Percentiles rank a stretch among this genome's conserved stretches.
phyloP scores from a whole-genome alignment of 2,113 vertebrate genomes.

The Ageneiosus marmoratus region DNA sequence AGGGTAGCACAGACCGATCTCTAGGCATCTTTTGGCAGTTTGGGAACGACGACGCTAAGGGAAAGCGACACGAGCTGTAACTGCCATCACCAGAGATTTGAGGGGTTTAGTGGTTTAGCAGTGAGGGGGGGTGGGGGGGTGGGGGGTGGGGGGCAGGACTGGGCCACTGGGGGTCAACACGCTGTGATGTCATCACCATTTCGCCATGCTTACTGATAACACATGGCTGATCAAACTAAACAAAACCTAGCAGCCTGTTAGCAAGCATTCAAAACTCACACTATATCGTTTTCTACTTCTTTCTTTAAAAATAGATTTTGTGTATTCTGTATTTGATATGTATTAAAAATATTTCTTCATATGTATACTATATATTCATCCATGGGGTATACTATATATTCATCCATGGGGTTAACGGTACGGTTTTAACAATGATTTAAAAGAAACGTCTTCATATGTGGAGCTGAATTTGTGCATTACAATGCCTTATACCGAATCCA shows the following conservation, averaged over 20 bases:
- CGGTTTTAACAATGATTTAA: not conserved
- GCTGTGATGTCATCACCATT: constrained; percentile 68
- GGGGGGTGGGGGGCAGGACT: constrained; percentile 59
- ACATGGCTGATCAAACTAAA: constrained; percentile 58
- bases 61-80: constrained; percentile 30
- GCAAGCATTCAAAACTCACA: constrained; percentile 22
- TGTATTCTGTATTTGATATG: not conserved
- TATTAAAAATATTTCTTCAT: not conserved
- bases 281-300: not conserved
- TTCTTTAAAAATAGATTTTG: no score
- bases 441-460: not conserved
- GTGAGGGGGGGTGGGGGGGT: no score
- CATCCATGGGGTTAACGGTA: not conserved
- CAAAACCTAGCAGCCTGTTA: constrained; percentile 23
- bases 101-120: no score
- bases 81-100: constrained; percentile 36
- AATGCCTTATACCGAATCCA: not conserved
- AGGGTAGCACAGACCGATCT: not conserved
- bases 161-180: constrained; percentile 65
- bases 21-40: constrained; percentile 10
- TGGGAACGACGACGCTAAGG: constrained; percentile 23
- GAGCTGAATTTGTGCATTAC: not conserved
- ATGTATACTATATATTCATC: not conserved
- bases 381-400: not conserved
- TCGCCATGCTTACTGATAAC: constrained; percentile 66